Evolutionary conservation across 2,113 vertebrate species (phyloP).

Genomic region (Crotalus horridus): DNA sequence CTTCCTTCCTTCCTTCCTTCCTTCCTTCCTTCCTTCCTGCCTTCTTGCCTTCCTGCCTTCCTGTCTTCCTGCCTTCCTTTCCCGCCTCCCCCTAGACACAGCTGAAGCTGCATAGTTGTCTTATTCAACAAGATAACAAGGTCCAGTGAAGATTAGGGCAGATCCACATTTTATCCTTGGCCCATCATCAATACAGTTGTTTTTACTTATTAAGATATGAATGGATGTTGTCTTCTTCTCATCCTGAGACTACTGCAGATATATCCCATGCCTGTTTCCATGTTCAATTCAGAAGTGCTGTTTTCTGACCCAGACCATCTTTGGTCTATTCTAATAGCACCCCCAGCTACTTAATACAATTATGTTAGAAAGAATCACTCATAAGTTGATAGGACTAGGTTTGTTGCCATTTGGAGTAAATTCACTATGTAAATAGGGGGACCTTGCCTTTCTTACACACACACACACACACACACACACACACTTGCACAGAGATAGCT

Average conservation of each 20-base stretch:
- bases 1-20: neutral
- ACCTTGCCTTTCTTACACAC: neutral
- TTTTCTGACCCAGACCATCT: neutral
- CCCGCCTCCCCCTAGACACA: neutral
- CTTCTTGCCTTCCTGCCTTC: neutral
- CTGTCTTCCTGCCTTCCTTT: neutral
- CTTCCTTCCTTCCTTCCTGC: neutral
- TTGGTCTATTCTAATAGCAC: neutral
- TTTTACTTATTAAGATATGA: neutral
- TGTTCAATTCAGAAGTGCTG: neutral
- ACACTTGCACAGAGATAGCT: neutral
- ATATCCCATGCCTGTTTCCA: neutral
- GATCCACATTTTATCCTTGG: neutral
- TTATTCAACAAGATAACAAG: neutral
- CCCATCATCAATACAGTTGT: neutral
- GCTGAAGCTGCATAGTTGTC: neutral
- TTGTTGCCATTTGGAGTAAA: neutral
- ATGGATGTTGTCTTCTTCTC: neutral
- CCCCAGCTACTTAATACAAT: neutral
- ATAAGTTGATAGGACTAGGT: neutral
- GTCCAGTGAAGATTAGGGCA: neutral
- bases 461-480: neutral
- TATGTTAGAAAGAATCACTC: neutral
- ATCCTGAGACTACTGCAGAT: slow-evolving; percentile 37
- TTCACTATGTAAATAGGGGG: neutral